Percentiles rank a stretch among this genome's conserved stretches.
Conservation (phyloP, 2,113 vertebrate species). For the Sorex fumeus region DNA sequence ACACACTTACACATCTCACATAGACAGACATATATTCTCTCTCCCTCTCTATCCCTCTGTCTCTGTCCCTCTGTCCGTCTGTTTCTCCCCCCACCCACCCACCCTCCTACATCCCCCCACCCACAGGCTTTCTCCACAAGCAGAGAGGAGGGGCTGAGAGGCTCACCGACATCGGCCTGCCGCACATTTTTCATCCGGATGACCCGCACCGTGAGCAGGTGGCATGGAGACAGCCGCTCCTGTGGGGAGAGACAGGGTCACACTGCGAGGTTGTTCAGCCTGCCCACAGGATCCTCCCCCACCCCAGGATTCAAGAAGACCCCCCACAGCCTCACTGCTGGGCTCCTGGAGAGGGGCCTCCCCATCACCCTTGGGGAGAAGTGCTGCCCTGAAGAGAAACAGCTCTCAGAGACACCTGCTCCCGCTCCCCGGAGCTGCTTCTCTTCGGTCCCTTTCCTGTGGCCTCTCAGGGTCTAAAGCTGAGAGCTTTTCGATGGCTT, state of each 20-base stretch:
- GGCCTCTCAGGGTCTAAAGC: background rate
- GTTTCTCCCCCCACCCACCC: too few relatives aligned
- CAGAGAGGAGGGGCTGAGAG: background rate
- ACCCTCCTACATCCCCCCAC: too few relatives aligned
- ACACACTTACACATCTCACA: too few relatives aligned
- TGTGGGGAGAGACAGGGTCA: constrained; percentile 55
- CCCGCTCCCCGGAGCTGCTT: too few relatives aligned
- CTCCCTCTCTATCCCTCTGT: too few relatives aligned
- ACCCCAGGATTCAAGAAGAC: background rate
- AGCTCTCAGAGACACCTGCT: background rate
- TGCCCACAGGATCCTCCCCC: background rate
- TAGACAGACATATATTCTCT: too few relatives aligned
- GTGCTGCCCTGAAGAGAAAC: background rate
- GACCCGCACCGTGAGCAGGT: constrained; percentile 86
- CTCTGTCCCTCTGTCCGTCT: too few relatives aligned
- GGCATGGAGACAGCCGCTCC: constrained; percentile 86
- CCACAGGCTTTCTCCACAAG: background rate
- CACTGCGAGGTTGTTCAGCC: background rate
- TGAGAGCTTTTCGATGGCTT: background rate
- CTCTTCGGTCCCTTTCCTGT: background rate
- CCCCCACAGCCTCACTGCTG: background rate
- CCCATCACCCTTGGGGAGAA: background rate
- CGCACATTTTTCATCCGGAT: constrained; percentile 89
- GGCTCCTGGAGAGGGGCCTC: background rate
- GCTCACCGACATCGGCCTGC: constrained; percentile 87